Base-by-base conservation (phyloP, 2,888 invertebrate genomes). In the Cerastis rubricosa region DNA sequence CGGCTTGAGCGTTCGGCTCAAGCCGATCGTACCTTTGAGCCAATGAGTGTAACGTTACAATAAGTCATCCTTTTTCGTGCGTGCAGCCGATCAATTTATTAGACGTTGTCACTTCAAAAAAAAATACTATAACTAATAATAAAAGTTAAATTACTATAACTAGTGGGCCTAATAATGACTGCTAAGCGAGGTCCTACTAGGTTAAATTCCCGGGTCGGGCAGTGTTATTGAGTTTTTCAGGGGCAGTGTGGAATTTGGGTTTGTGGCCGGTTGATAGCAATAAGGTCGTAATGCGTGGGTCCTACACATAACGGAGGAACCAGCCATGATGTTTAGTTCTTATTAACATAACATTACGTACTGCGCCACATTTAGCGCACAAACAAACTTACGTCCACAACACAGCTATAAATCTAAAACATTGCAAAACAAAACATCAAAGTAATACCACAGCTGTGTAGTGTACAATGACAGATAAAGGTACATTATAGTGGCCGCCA, bases 351-450 rank as follows among this genome's bases (percentile, higher is more conserved):
- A 71, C 71, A 29, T 29, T n/a, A 29, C 25, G 12, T 40, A 71
- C 43, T 2, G 29, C 19, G 8, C 9, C 45, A 54, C 51, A 54
- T 57, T 73, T n/a, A n/a, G 6, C 29, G 5, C 51, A 43, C 29
- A 54, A 69, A 74, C 74, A 74, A 35, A 57, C 19, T 73, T 25
- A 57, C 19, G 45, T 45, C 57, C 45, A 57, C 14, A 73, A 74
- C 49, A 54, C 12, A 67, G 17, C 45, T 61, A 76, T 81, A 70
- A 85, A 66, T 72, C 45, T 59, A 64, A 63, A 74, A 72, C 65
- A 40, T 29, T n/a, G 9, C 71, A 73, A 70, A 85, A 40, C 85
- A 85, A 84, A 83, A 78, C 70, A 83, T 85, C 84, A 74, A 78
- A 85, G 78, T 85, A 69, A 72, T 71, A 59, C 59, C 54, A 35